Evolutionary conservation across 92 coral and sea anemone species (phyloP), one percentile per base, ranked within the genome.

Genomic region (Zoanthus solanderi): DNA sequence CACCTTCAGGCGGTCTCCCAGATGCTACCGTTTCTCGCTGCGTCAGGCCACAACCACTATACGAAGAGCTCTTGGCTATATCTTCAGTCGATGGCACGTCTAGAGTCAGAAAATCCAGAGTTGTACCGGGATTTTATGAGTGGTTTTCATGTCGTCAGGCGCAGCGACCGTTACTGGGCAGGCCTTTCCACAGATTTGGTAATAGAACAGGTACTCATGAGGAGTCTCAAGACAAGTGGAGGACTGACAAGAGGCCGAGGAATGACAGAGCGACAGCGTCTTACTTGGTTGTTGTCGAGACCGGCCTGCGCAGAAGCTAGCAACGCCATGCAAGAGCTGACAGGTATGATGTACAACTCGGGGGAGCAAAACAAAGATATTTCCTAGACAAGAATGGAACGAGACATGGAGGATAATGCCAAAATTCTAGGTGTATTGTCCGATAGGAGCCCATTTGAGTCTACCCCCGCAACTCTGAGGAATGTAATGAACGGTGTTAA

Each of bases 241-340:
- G 89, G 93, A 23, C 48, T 91, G 71, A 90, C 95, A 17, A 79
- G 91, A 48, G 95, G 91, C 9, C 61, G 91, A 46, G 92, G 92
- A 14, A 9, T 85, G 16, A 81, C 88, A 7, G 92, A 88, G 50
- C 90, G 50, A 6, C 93, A 87, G 76, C 78, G 93, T 6, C 76
- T 83, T 29, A 72, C 48, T 7, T 90, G 91, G 93, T 58, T 87
- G 72, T 75, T 60, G 23, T 73, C 91, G 0, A 84, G 18, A 80
- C 91, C 91, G 30, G 91, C 91, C 52, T 91, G 91, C 65, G 91
- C 94, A 30, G 87, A 91, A 79, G 76, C 23, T 3, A 88, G 57
- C 57, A 74, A 42, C 32, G 83, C 53, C 17, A 83, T 91, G 91
- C 87, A 83, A 54, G 78, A 84, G 29, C 37, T 84, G 63, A 84